A percentile compares a stretch with the other conserved stretches of the same genome.
phyloP scores from a whole-genome alignment of 2,113 vertebrate species.

The Myotis brandtii region DNA sequence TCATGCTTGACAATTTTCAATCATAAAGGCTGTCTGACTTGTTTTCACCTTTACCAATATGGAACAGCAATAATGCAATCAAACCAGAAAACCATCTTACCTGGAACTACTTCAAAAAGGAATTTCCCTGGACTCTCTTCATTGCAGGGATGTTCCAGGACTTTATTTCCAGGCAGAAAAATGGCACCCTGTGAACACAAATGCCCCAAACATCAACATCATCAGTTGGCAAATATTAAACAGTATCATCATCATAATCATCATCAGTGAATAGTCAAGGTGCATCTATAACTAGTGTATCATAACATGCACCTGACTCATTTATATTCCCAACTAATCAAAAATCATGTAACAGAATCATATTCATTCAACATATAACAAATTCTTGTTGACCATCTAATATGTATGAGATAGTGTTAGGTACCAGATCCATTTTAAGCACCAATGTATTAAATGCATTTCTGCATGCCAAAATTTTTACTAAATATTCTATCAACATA shows the following conservation, averaged over 20 bases:
- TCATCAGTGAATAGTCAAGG: neutral
- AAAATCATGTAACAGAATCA: neutral
- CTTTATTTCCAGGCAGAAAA: conserved; percentile 96
- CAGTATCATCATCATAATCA: neutral
- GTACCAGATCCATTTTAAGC: neutral
- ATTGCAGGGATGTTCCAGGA: conserved; percentile 94
- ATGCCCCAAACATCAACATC: neutral
- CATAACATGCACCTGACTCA: neutral
- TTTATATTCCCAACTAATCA: neutral
- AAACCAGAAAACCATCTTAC: conserved; percentile 86
- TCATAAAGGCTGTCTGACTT: neutral
- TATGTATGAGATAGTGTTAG: neutral
- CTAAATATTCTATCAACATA: neutral
- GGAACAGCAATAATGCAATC: neutral
- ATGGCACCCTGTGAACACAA: conserved; percentile 92
- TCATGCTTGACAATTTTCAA: no score
- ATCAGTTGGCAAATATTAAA: neutral
- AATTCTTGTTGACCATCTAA: neutral
- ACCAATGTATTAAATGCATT: neutral
- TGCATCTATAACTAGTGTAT: neutral
- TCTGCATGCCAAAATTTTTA: neutral
- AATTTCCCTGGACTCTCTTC: conserved; percentile 96
- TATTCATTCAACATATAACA: neutral
- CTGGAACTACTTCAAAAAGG: conserved; percentile 98
- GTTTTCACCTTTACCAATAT: neutral